These are phyloP conservation scores for Amphipoea oculea DNA, from an alignment of 2,888 invertebrate genomes.

Conservation along the genomic window DNA sequence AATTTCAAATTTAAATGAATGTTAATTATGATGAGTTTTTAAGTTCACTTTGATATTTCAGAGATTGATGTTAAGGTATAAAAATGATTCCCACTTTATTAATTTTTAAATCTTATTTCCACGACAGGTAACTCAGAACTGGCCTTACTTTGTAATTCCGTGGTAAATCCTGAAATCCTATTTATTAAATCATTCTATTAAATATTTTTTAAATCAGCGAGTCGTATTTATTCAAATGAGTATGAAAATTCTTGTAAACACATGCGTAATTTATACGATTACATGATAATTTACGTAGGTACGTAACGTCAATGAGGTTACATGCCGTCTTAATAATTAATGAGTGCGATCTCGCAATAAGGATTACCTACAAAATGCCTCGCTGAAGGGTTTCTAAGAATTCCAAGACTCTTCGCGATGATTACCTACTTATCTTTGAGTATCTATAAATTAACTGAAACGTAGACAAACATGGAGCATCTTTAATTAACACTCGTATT, in stretches of 20 bases:
- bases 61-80: constrained; percentile 72
- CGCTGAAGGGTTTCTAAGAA: constrained; percentile 51
- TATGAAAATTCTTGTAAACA: constrained; percentile 25
- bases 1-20: constrained; percentile 88
- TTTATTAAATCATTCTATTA: neutral
- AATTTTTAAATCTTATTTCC: constrained; percentile 39
- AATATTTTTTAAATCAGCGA: neutral
- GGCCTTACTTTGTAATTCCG: constrained; percentile 11
- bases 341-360: constrained; percentile 62
- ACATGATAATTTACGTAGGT: constrained; percentile 59
- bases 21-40: constrained; percentile 88
- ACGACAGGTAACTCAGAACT: constrained; percentile 5
- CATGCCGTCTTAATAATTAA: constrained; percentile 63
- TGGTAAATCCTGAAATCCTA: neutral
- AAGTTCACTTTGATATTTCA: constrained; percentile 78
- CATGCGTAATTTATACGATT: constrained; percentile 42
- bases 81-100: constrained; percentile 65
- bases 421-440: constrained; percentile 53
- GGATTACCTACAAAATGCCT: constrained; percentile 66
- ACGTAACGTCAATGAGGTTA: constrained; percentile 56
- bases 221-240: constrained; percentile 16
- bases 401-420: constrained; percentile 54
- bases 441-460: constrained; percentile 67
- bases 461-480: constrained; percentile 56
- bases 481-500: constrained; percentile 70